These are phyloP conservation scores for Labeo calbasu DNA, from an alignment of 2,797 vertebrate genomes.

Conservation along the genomic window DNA sequence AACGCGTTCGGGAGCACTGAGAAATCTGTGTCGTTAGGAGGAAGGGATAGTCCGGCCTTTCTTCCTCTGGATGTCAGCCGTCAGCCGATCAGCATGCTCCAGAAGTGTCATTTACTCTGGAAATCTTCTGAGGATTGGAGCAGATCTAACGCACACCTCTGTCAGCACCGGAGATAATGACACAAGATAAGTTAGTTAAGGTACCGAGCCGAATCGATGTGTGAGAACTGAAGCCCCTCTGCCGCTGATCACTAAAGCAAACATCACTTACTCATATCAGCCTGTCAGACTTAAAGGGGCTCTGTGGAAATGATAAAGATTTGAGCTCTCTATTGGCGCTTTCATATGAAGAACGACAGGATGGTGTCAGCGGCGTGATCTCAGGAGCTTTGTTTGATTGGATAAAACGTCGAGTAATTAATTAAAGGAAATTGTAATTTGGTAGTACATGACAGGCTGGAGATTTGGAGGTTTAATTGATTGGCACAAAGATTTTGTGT, in stretches of 20 bases:
- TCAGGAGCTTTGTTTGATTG: constrained; percentile 53
- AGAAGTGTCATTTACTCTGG: constrained; percentile 43
- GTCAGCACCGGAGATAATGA: constrained; percentile 53
- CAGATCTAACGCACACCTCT: constrained; percentile 45
- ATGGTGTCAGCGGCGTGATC: background rate
- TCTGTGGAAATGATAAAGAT: constrained; percentile 41
- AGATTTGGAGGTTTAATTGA: constrained; percentile 31
- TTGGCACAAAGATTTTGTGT: constrained; percentile 1
- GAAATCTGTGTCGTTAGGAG: background rate
- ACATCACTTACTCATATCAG: constrained; percentile 19
- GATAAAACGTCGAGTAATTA: constrained; percentile 58
- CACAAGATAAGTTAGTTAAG: constrained; percentile 43
- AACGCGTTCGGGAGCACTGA: background rate
- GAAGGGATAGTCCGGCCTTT: constrained; percentile 14
- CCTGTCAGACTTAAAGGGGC: constrained; percentile 18
- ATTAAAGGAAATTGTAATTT: constrained; percentile 55
- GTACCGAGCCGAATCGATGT: constrained; percentile 43
- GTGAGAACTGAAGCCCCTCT: constrained; percentile 29
- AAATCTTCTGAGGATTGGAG: constrained; percentile 47
- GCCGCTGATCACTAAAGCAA: constrained; percentile 20
- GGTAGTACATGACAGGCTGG: constrained; percentile 42
- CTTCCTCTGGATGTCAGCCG: constrained; percentile 29
- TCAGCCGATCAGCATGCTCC: constrained; percentile 38
- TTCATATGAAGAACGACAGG: constrained; percentile 19
- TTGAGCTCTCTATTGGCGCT: constrained; percentile 15